phyloP scores from a whole-genome alignment of 2,797 vertebrate genomes.

The Notoglanidium macrostoma region DNA sequence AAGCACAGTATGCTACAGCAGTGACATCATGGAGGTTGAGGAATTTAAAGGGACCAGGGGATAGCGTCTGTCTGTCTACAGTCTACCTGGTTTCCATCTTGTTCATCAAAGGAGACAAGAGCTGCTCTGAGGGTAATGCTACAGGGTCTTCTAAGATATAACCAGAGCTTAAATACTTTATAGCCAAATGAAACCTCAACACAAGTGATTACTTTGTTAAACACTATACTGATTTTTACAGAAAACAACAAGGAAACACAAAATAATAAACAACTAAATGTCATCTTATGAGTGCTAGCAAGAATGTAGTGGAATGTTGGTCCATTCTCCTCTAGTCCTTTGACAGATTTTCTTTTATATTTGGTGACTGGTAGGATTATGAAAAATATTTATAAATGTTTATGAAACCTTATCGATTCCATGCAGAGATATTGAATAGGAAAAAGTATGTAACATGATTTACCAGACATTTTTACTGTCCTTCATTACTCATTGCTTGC shows the following conservation, averaged over 20 bases:
- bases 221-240: background rate
- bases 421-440: background rate
- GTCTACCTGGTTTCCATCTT: conserved; percentile 53
- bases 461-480: background rate
- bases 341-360: background rate
- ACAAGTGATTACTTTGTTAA: conserved; percentile 11
- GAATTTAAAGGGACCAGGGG: conserved; percentile 52
- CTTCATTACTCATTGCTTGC: background rate
- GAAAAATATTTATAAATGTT: background rate
- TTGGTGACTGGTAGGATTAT: background rate
- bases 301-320: background rate
- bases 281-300: background rate
- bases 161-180: conserved; percentile 32
- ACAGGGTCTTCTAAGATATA: conserved; percentile 25
- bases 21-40: conserved; percentile 52
- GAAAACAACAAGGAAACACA: background rate
- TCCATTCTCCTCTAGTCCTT: background rate
- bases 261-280: background rate
- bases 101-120: conserved; percentile 45
- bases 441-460: background rate
- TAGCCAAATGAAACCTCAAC: conserved; percentile 21
- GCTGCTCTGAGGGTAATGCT: conserved; percentile 35
- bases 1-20: conserved; percentile 40
- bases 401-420: background rate
- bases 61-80: conserved; percentile 51